Percentiles rank a stretch among this genome's conserved stretches.
These are phyloP conservation scores for Agrochola circellaris DNA, from an alignment of 2,888 invertebrate species.

Conservation along the genomic window DNA sequence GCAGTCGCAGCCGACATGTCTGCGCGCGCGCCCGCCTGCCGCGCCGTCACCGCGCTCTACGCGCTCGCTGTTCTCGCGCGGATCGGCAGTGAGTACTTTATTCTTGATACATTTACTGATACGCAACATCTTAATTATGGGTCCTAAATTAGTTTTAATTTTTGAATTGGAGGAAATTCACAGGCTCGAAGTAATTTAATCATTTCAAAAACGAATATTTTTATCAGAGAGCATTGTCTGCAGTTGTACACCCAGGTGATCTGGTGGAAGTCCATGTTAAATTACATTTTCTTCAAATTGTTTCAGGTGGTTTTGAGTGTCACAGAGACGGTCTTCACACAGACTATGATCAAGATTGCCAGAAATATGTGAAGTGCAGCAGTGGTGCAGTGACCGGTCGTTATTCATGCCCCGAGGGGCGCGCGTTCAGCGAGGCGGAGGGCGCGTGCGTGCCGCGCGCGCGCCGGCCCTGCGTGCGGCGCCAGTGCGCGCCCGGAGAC, in stretches of 20 bases:
- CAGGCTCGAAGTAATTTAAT: background rate
- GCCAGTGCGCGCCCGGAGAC: slow-evolving; percentile 82
- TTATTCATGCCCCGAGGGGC: slow-evolving; percentile 82
- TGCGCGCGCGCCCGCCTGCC: slow-evolving; percentile 81
- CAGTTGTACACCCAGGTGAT: background rate
- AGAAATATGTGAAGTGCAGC: slow-evolving; percentile 85
- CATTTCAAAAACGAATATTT: background rate
- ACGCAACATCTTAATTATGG: background rate
- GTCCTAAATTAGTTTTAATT: background rate
- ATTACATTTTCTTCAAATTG: slow-evolving; percentile 13
- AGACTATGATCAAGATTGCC: slow-evolving; percentile 85
- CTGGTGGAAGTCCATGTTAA: slow-evolving; percentile 1
- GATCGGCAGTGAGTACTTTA: slow-evolving; percentile 78
- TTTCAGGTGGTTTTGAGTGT: slow-evolving; percentile 81
- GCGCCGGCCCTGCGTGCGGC: slow-evolving; percentile 82
- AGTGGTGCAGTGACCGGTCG: slow-evolving; percentile 77
- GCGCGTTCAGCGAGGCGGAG: slow-evolving; percentile 84
- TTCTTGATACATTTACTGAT: slow-evolving; percentile 18
- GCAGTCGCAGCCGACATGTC: slow-evolving; percentile 87
- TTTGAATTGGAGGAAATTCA: background rate
- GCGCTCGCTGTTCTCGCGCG: slow-evolving; percentile 69
- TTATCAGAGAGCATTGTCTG: background rate
- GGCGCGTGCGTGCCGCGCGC: slow-evolving; percentile 84
- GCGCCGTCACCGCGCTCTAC: slow-evolving; percentile 59
- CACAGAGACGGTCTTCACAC: slow-evolving; percentile 84